Evolutionary conservation across 2,888 invertebrate species (phyloP), one percentile per base, ranked within the genome.

Genomic region (Synergus japonicus): DNA sequence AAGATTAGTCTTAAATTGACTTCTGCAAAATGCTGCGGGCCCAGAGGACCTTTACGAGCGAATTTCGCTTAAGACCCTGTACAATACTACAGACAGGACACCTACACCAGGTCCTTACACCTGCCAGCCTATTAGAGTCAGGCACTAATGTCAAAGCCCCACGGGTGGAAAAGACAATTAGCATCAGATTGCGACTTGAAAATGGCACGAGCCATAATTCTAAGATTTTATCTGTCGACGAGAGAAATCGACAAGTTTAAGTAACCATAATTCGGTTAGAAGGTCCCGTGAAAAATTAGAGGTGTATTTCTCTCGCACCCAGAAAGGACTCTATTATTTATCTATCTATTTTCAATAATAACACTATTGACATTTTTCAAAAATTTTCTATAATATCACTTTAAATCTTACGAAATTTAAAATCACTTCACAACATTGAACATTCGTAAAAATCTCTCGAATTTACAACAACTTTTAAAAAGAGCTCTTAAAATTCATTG

Each of bases 71-170:
- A 49, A 4, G 49, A 49, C 44, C 12, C 13, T 22, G 44, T 7
- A 22, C 43, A 67, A 67, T 22, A 46, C 13, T 65, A 29, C 37
- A 65, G 7, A 41, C 37, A 18, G 41, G 15, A 69, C 69, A 69
- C 69, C 69, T 69, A 69, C 69, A 69, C 22, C n/a, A 12, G 43
- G 18, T 9, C 18, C 12, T 10, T 22, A 15, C 69, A 69, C 69
- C 69, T 69, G 69, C 49, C 69, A 29, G 15, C 22, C 49, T 69
- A 69, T 69, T 69, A 69, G 69, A 69, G 29, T 12, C 49, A 37
- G 69, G 29, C 49, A 69, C 69, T 29, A 29, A 69, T 49, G 69
- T 69, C 69, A 69, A 69, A 49, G 69, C 46, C 69, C 49, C 29
- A 3, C 15, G 46, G 43, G 9, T 46, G 49, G 49, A 69, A 69